Evolutionary conservation across 2,888 invertebrate species (phyloP).

Genomic region (Pristionchus entomophagus): DNA sequence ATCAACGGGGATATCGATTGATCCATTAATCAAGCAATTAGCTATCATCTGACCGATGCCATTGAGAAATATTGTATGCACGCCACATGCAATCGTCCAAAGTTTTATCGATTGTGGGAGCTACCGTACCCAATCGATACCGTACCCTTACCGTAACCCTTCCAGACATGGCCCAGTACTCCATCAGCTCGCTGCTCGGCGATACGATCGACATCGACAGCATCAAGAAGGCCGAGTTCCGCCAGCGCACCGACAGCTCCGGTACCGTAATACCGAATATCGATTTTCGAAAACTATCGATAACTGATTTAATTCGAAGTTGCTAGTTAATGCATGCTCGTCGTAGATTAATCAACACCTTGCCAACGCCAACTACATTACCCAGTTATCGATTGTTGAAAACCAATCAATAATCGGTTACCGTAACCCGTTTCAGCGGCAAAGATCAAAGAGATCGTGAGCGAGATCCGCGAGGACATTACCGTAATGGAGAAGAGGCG

Average conservation of each 20-base stretch:
- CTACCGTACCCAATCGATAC: background rate
- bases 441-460: constrained; percentile 26
- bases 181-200: constrained; percentile 30
- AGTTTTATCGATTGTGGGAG: too few relatives aligned
- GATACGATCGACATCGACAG: constrained; percentile 35
- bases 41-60: too few relatives aligned
- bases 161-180: constrained; percentile 35
- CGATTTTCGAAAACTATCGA: background rate
- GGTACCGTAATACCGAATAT: too few relatives aligned
- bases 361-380: too few relatives aligned
- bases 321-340: too few relatives aligned
- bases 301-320: too few relatives aligned
- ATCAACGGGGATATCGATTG: background rate
- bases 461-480: constrained; percentile 20
- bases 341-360: too few relatives aligned
- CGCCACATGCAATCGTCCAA: too few relatives aligned
- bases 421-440: background rate
- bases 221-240: constrained; percentile 37
- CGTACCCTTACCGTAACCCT: background rate
- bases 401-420: too few relatives aligned
- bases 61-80: too few relatives aligned
- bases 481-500: background rate
- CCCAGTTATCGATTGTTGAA: too few relatives aligned
- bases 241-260: constrained; percentile 16
- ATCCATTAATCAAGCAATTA: too few relatives aligned